Conservation (phyloP, 2,797 vertebrate species). For the Paramormyrops hopkinsi region DNA sequence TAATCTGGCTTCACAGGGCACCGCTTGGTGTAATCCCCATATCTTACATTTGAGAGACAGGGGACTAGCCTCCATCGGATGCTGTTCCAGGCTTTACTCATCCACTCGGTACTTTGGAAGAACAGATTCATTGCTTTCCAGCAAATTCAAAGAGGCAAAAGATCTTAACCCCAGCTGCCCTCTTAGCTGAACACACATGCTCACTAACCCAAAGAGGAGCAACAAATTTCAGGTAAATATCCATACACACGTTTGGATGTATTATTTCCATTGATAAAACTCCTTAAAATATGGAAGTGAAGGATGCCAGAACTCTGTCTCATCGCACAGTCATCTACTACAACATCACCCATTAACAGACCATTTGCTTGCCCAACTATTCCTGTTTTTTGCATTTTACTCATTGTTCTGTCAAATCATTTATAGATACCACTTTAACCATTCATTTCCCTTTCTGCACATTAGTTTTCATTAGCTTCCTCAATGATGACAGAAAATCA, state of each 20-base stretch:
- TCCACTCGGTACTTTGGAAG: constrained; percentile 4
- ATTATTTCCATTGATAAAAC: not conserved
- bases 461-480: constrained; percentile 65
- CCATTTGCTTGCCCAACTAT: not conserved
- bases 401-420: constrained; percentile 41
- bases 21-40: not conserved
- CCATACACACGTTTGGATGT: not conserved
- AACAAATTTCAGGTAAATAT: not conserved
- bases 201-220: not conserved
- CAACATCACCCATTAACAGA: constrained; percentile 34
- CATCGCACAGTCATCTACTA: constrained; percentile 29
- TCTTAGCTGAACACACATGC: not conserved
- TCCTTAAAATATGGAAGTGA: not conserved
- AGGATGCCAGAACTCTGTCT: not conserved
- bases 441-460: constrained; percentile 50
- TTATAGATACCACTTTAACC: constrained; percentile 42
- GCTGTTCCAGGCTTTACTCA: constrained; percentile 10
- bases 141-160: not conserved
- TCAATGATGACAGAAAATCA: constrained; percentile 60
- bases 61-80: not conserved
- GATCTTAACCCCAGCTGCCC: not conserved
- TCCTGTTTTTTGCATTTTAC: constrained; percentile 13
- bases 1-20: constrained; percentile 5
- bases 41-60: not conserved
- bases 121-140: not conserved